Percentiles rank a stretch among this genome's conserved stretches.
These are phyloP conservation scores for Parazoanthus darwini DNA, from an alignment of 92 coral and sea anemone species.

Conservation along the genomic window DNA sequence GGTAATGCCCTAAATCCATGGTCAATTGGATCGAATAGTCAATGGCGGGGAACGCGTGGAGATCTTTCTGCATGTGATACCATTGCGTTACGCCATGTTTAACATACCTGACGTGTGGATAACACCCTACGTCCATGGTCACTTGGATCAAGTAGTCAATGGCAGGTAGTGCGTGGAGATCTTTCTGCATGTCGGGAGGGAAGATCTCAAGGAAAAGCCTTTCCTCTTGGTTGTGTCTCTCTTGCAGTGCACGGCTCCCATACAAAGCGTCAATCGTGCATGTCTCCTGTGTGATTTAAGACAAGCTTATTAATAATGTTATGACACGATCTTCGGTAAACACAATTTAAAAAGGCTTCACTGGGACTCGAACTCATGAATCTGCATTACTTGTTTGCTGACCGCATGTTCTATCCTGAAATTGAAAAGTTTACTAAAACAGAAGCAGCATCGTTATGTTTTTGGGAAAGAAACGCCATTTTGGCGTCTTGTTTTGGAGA, in stretches of 20 bases:
- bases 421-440: not conserved
- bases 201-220: slow-evolving; percentile 40
- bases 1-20: slow-evolving; percentile 33
- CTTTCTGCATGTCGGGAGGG: slow-evolving; percentile 46
- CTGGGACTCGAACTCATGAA: not conserved
- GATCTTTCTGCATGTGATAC: not conserved
- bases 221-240: slow-evolving; percentile 42
- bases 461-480: not conserved
- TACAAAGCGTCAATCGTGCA: slow-evolving; percentile 11
- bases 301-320: not conserved
- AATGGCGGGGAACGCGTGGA: slow-evolving; percentile 15
- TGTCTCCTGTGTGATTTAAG: not conserved
- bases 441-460: no score
- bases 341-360: no score
- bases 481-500: not conserved
- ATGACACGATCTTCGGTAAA: no score
- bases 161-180: slow-evolving; percentile 27
- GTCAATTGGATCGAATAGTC: slow-evolving; percentile 14
- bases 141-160: slow-evolving; percentile 35
- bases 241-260: slow-evolving; percentile 1
- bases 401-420: no score
- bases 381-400: not conserved
- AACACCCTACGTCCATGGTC: slow-evolving; percentile 33
- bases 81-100: no score
- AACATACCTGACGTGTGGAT: slow-evolving; percentile 39